Evolutionary conservation across 2,888 invertebrate genomes (phyloP).

Genomic region (Melinaea menophilus): DNA sequence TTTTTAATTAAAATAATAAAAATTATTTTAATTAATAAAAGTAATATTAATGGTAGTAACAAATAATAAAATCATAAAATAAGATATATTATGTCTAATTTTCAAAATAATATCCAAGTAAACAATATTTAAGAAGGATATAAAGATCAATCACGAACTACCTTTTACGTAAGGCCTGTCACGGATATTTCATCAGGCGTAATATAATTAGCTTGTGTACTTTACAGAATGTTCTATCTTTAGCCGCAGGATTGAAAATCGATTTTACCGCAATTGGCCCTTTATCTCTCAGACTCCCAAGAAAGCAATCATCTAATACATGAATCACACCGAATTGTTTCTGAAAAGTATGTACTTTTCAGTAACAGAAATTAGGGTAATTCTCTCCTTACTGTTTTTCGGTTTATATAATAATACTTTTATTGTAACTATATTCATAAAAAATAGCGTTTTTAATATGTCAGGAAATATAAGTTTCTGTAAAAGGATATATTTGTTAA

Average conservation of each 20-base stretch:
- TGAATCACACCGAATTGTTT: constrained; percentile 33
- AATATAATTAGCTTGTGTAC: constrained; percentile 3
- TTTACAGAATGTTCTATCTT: constrained; percentile 4
- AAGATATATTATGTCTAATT: too few relatives aligned
- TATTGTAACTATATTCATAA: too few relatives aligned
- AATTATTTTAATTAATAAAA: too few relatives aligned
- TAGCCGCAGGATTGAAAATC: constrained; percentile 6
- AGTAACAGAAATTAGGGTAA: neutral
- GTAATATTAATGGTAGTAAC: too few relatives aligned
- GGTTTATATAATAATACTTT: neutral
- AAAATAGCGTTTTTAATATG: too few relatives aligned
- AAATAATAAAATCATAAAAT: too few relatives aligned
- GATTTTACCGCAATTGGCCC: constrained; percentile 13
- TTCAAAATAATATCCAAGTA: neutral
- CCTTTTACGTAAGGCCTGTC: neutral
- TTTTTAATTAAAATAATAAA: too few relatives aligned
- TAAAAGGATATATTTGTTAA: too few relatives aligned
- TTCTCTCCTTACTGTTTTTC: neutral
- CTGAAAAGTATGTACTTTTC: neutral
- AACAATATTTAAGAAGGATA: neutral
- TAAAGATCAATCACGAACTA: neutral
- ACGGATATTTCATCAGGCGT: constrained; percentile 1
- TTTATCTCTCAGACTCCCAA: constrained; percentile 22
- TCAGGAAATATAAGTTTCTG: too few relatives aligned
- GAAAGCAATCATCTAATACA: constrained; percentile 31